These are phyloP conservation scores for Rhabdomys pumilio DNA, from an alignment of 2,797 vertebrate species.

Conservation along the genomic window DNA sequence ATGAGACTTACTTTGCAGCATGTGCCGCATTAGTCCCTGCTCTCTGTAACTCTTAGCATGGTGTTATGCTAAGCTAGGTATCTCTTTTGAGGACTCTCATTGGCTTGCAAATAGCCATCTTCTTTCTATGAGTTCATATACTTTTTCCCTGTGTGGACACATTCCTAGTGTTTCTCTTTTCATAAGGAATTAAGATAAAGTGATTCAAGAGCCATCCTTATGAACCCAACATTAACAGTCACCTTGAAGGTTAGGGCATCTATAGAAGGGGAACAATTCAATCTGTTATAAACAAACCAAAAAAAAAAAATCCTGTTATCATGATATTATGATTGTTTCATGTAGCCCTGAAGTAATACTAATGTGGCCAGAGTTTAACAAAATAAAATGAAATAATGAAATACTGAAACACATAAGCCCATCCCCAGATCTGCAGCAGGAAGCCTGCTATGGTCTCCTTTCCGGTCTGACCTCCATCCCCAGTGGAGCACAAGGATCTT, in stretches of 20 bases:
- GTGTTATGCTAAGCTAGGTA: not conserved
- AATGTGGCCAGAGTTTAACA: not conserved
- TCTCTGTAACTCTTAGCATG: not conserved
- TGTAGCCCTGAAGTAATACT: not conserved
- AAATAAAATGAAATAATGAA: not conserved
- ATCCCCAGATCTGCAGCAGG: not conserved
- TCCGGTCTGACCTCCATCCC: not conserved
- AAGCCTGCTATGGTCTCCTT: not conserved
- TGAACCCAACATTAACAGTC: not conserved
- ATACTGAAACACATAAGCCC: not conserved
- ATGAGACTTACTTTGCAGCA: not conserved
- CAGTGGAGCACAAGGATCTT: not conserved
- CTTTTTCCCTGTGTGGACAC: not conserved
- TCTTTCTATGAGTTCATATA: not conserved
- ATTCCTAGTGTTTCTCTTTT: not conserved
- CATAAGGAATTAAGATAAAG: not conserved
- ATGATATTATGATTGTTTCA: not conserved
- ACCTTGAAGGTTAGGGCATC: not conserved
- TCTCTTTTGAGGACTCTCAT: not conserved
- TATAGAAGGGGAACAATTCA: not conserved
- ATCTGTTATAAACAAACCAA: not conserved
- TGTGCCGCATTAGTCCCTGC: not conserved
- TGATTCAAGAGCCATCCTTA: not conserved
- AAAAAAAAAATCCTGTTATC: not conserved
- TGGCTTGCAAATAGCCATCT: not conserved